Percentiles rank a stretch among this genome's conserved stretches.
Evolutionary conservation across 2,113 vertebrate species (phyloP).

Genomic region (Pteropus alecto): DNA sequence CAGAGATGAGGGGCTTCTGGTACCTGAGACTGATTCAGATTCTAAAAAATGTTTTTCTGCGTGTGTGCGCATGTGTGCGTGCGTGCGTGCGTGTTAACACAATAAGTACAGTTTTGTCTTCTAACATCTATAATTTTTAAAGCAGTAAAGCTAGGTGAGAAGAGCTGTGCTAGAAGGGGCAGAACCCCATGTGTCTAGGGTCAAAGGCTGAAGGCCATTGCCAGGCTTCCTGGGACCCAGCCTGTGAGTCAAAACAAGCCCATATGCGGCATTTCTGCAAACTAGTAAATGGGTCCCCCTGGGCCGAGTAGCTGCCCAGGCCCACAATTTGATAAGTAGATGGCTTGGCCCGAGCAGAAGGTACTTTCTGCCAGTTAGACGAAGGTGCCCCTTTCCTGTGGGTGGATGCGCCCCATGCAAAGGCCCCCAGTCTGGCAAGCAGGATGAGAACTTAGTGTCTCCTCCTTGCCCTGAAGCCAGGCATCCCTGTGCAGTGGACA

Average conservation of each 20-base stretch:
- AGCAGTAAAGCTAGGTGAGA: background rate
- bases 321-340: background rate
- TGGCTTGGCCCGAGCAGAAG: background rate
- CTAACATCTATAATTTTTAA: background rate
- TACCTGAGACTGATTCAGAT: background rate
- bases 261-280: background rate
- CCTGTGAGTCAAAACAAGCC: background rate
- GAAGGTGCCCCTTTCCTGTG: background rate
- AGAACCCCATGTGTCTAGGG: background rate
- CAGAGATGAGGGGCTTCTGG: background rate
- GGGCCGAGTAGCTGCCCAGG: background rate
- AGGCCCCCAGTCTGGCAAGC: background rate
- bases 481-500: background rate
- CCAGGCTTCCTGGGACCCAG: background rate
- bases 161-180: background rate
- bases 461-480: background rate
- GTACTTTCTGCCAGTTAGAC: background rate
- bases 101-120: background rate
- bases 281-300: background rate
- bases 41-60: background rate
- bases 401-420: background rate
- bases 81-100: background rate
- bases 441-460: background rate
- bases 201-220: background rate
- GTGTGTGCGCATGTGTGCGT: no score